phyloP scores from a whole-genome alignment of 2,888 invertebrate genomes.

The Phasia obesa region DNA sequence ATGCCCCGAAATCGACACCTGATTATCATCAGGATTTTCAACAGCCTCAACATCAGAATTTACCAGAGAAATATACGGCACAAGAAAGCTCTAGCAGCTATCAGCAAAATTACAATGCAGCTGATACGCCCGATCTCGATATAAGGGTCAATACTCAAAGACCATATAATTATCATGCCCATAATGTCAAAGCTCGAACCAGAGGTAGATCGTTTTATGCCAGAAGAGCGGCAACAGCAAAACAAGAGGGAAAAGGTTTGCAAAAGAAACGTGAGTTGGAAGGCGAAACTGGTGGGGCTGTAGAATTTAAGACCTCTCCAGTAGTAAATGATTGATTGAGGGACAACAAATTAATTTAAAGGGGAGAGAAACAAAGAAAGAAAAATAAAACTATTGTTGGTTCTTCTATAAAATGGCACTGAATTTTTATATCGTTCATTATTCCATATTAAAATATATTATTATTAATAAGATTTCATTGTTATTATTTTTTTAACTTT shows the following conservation, averaged over 20 bases:
- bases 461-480: too few relatives aligned
- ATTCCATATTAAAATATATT: too few relatives aligned
- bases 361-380: too few relatives aligned
- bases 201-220: conserved; percentile 68
- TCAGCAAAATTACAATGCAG: conserved; percentile 39
- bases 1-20: conserved; percentile 71
- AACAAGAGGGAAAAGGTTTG: conserved; percentile 73
- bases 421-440: too few relatives aligned
- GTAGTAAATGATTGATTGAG: conserved; percentile 73
- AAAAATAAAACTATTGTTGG: too few relatives aligned
- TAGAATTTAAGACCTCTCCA: conserved; percentile 78
- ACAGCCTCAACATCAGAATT: conserved; percentile 63
- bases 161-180: conserved; percentile 81
- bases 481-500: too few relatives aligned
- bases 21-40: conserved; percentile 72
- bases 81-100: conserved; percentile 34
- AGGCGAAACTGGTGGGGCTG: conserved; percentile 76
- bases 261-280: conserved; percentile 76
- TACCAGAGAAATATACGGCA: conserved; percentile 41
- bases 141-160: conserved; percentile 76
- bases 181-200: conserved; percentile 72
- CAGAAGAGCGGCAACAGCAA: conserved; percentile 49
- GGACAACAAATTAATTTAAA: too few relatives aligned
- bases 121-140: conserved; percentile 19
- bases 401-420: too few relatives aligned